Evolutionary conservation across 2,888 invertebrate species (phyloP), one percentile per base, ranked within the genome.

Genomic region (Melangyna quadrimaculata): DNA sequence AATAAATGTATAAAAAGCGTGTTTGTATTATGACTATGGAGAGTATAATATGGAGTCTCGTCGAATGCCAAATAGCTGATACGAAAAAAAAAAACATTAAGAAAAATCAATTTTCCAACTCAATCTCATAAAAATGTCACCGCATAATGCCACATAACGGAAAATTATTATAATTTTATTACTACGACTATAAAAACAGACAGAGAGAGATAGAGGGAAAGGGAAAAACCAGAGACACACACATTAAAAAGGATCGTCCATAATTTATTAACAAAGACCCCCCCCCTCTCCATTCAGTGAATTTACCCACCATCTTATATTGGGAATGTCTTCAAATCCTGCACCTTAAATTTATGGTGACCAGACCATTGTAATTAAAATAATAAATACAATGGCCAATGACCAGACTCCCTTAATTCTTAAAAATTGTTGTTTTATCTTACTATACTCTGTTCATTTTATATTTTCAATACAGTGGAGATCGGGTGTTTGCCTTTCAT

Each of bases 131-230:
- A 86, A 81, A 86, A 73, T 77, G 81, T 78, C 86, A 81, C 81
- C 86, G 86, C 86, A 86, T 78, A 86, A 86, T 86, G 77, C 72
- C 48, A 70, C 77, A 81, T 78, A 86, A 86, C 81, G 70, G 86
- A 35, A 86, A 86, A 81, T n/a, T 86, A 86, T 86, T 86, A 78
- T 86, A 86, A 86, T 86, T 86, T 86, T 86, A 86, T 86, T 86
- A 81, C 86, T 71, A 55, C 4, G 48, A 37, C 75, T 4, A 32
- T 32, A 55, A 29, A 24, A 40, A 59, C 17, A 43, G 45, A 45
- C 35, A 57, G 4, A 35, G 32, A 37, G 14, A 59, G 10, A 27
- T 14, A 51, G 6, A 69, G 2, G 4, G 27, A 0, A 17, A n/a
- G 22, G 8, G 27, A 65, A 45, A 29, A 63, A 43, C 27, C 17